Evolutionary conservation across 2,888 invertebrate species (phyloP).

Genomic region (Herminia tarsipennalis): DNA sequence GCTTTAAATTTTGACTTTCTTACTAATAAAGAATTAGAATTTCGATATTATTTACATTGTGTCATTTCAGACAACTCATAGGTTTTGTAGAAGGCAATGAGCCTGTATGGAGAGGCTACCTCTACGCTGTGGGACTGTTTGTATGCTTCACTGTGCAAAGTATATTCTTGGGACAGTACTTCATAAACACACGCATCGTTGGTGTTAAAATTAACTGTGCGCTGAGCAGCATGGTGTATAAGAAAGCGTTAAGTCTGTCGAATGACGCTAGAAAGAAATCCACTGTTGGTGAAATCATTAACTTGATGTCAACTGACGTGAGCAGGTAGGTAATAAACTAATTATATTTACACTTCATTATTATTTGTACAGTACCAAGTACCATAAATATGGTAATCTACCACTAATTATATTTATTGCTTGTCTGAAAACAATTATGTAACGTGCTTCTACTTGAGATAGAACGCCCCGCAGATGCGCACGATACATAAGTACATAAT

Average conservation of each 20-base stretch:
- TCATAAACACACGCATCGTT: slow-evolving; percentile 92
- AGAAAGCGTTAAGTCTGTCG: slow-evolving; percentile 91
- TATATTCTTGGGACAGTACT: slow-evolving; percentile 92
- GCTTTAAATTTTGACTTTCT: too few relatives aligned
- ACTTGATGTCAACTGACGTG: slow-evolving; percentile 94
- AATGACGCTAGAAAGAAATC: slow-evolving; percentile 90
- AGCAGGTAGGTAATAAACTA: slow-evolving; percentile 77
- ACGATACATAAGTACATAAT: too few relatives aligned
- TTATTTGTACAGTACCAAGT: too few relatives aligned
- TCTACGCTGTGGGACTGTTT: slow-evolving; percentile 90
- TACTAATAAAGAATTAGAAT: too few relatives aligned
- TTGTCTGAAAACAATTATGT: neutral
- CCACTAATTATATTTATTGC: too few relatives aligned
- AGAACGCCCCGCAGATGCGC: too few relatives aligned
- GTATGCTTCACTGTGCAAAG: slow-evolving; percentile 90
- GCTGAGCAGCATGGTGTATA: slow-evolving; percentile 91
- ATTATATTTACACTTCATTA: neutral
- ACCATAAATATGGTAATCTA: too few relatives aligned
- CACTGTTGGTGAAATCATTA: slow-evolving; percentile 94
- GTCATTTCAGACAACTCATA: slow-evolving; percentile 87
- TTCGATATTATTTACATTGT: too few relatives aligned
- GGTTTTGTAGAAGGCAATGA: slow-evolving; percentile 85
- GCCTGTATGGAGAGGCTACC: slow-evolving; percentile 91
- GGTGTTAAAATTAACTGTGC: slow-evolving; percentile 94
- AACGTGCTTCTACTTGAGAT: too few relatives aligned